A percentile compares a stretch with the other conserved stretches of the same genome.
Conservation (phyloP, 2,113 vertebrate genomes). For the Toxotes jaculatrix region DNA sequence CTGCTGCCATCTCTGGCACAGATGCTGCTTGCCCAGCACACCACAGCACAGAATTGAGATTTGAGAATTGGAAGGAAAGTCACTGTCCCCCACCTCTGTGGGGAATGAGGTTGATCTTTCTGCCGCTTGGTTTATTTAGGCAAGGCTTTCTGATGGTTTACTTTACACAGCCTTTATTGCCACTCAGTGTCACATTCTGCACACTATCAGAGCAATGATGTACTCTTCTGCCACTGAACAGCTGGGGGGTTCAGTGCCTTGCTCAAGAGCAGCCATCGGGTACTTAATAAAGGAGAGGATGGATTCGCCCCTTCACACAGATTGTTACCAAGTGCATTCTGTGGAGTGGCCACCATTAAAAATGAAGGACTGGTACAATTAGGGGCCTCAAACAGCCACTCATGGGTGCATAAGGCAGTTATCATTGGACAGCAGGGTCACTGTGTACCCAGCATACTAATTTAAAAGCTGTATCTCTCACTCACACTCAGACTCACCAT, state of each 20-base stretch:
- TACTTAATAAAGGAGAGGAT: background rate
- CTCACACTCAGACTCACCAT: background rate
- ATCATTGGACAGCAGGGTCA: constrained; percentile 48
- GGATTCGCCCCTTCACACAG: background rate
- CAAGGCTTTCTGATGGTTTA: background rate
- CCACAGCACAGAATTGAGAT: too few species aligned
- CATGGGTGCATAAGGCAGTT: constrained; percentile 44
- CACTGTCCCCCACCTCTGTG: too few species aligned
- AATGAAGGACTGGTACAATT: constrained; percentile 26
- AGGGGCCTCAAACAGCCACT: constrained; percentile 16
- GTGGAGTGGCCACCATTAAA: constrained; percentile 11
- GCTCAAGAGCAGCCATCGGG: background rate
- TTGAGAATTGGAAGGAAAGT: too few species aligned
- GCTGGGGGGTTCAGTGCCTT: background rate
- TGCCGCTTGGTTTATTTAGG: too few species aligned
- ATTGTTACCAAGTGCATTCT: background rate
- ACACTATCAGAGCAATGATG: background rate
- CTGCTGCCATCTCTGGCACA: too few species aligned
- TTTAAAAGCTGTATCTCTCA: constrained; percentile 12
- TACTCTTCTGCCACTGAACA: background rate
- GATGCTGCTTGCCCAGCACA: too few species aligned
- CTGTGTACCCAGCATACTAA: constrained; percentile 32
- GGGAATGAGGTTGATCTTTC: background rate
- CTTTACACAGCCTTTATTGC: background rate
- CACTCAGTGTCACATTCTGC: background rate